phyloP scores from a whole-genome alignment of 2,888 invertebrate species.

The Magallana nippona region DNA sequence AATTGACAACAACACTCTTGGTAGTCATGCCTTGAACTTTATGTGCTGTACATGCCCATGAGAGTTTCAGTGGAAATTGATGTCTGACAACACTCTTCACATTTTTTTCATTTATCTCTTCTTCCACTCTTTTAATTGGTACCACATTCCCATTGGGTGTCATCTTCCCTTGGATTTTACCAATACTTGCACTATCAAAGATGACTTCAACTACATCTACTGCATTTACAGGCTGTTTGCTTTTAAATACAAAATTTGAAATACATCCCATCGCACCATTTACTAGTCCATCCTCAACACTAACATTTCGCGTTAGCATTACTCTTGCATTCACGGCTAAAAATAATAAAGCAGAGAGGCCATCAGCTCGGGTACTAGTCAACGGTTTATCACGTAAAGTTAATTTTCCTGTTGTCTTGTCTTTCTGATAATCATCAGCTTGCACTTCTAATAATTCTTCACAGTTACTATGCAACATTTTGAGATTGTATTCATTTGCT shows the following conservation, averaged over 20 bases:
- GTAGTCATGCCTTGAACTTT: conserved; percentile 49
- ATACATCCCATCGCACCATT: conserved; percentile 51
- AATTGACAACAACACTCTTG: conserved; percentile 47
- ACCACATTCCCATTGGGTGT: background rate
- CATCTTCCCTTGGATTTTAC: conserved; percentile 14
- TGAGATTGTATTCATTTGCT: conserved; percentile 42
- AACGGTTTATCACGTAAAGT: conserved; percentile 1
- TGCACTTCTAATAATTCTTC: conserved; percentile 31
- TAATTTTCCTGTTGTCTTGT: conserved; percentile 45
- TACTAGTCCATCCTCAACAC: conserved; percentile 51
- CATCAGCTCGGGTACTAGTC: background rate
- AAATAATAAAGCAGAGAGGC: background rate
- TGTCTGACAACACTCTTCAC: conserved; percentile 23
- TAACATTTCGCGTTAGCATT: conserved; percentile 49
- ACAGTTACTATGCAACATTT: conserved; percentile 26
- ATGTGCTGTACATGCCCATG: conserved; percentile 51
- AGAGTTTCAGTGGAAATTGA: conserved; percentile 45
- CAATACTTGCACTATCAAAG: conserved; percentile 47
- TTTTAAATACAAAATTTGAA: background rate
- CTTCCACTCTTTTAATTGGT: conserved; percentile 25
- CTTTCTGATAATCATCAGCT: conserved; percentile 46
- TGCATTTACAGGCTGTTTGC: background rate
- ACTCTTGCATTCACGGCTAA: conserved; percentile 27
- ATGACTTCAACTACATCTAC: conserved; percentile 33
- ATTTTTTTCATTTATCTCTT: conserved; percentile 26